Percentiles rank a stretch among this genome's conserved stretches.
phyloP scores from a whole-genome alignment of 2,113 vertebrate species.

The Dolichotis patagonum region DNA sequence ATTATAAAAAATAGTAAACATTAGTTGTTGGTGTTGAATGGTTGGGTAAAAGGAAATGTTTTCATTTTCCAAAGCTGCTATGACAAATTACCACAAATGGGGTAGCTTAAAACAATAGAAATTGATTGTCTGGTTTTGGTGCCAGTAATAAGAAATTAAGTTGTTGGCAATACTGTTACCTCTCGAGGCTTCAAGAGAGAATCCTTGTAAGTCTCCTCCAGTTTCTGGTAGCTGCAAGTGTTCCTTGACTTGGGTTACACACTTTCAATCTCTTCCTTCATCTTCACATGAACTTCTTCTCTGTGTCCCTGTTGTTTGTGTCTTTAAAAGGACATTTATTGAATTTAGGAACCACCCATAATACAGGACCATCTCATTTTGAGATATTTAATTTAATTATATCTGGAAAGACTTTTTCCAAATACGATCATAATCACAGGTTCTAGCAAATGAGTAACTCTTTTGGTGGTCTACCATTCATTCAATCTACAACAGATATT shows the following conservation, averaged over 20 bases:
- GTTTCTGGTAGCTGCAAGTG: not conserved
- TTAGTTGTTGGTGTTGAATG: not conserved
- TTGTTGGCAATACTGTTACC: not conserved
- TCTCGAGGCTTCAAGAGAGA: not conserved
- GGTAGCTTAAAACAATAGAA: not conserved
- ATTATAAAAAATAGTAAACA: not conserved
- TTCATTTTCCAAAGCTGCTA: not conserved
- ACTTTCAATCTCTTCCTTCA: not conserved
- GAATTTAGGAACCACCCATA: not conserved
- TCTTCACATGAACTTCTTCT: not conserved
- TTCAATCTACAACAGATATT: not conserved
- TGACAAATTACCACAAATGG: not conserved
- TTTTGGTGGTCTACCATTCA: not conserved
- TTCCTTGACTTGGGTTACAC: not conserved
- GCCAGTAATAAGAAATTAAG: not conserved
- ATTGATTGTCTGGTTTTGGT: not conserved
- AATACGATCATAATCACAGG: not conserved
- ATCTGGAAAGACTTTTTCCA: not conserved
- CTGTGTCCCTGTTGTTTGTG: not conserved
- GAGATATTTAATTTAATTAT: slow-evolving; percentile 21
- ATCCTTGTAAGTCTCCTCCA: not conserved
- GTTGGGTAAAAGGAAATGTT: not conserved
- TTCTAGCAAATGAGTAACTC: not conserved
- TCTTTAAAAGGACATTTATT: not conserved
- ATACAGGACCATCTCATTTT: not conserved